Evolutionary conservation across 2,797 vertebrate species (phyloP), one percentile per base, ranked within the genome.

Genomic region (Betta splendens): DNA sequence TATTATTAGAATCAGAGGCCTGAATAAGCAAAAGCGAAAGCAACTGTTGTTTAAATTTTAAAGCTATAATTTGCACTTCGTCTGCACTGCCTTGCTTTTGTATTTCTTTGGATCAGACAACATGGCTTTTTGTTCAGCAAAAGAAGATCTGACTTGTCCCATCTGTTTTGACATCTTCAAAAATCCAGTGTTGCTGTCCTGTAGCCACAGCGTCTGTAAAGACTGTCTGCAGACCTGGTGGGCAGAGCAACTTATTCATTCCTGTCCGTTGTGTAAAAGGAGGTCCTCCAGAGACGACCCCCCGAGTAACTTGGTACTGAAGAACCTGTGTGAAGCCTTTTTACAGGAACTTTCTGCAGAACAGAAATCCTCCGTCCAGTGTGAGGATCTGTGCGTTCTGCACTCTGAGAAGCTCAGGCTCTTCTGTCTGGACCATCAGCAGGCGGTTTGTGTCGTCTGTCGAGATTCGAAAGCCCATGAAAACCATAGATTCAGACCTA

Each of bases 161-260:
- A 4, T 77, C 10, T 77, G 69, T 26, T 8, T n/a, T 1, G 42
- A 56, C 3, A 31, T 76, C 31, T 77, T 56, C 20, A 37, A 39
- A 22, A 4, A 77, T 16, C 69, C 69, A 32, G 56, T 72, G 6
- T 1, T 77, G 37, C 28, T 77, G 37, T 50, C 56, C 3, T 72
- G 75, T 15, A 42, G 75, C 39, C 48, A 69, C 56, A 69, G 51
- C 53, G 67, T 67, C 53, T 76, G 67, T 32, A 50, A 67, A 32
- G 44, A 4, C 8, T 76, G 67, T 46, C 32, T 77, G 47, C 26
- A 38, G 46, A 5, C 1, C 6, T 72, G 75, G 56, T 77, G 69
- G 69, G 8, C 11, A 16, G 16, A 50, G 4, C 62, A 46, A 10
- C 7, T 1, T 3, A n/a, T 33, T 13, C 8, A 0, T 0, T 3